Conservation (phyloP, 1,140 invertebrate species). For the Cyphomyrmex costatus region DNA sequence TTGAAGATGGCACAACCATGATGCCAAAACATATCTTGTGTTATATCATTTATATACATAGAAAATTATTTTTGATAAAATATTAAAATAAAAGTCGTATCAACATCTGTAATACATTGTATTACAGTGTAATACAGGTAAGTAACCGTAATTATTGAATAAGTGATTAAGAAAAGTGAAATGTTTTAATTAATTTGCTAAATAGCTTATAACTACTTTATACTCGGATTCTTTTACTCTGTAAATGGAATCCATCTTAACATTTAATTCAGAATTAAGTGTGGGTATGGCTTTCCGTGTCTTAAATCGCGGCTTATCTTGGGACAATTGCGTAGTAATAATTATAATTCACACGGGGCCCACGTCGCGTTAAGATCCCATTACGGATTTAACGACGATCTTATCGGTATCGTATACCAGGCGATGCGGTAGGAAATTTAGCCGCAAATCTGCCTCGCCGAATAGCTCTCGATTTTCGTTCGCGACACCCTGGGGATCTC, state of each 20-base stretch:
- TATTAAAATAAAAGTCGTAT: background rate
- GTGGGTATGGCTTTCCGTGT: background rate
- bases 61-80: background rate
- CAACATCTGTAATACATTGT: background rate
- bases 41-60: background rate
- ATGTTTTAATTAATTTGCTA: background rate
- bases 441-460: conserved; percentile 71
- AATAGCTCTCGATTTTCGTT: conserved; percentile 62
- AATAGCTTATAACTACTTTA: background rate
- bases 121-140: background rate
- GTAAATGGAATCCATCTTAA: conserved; percentile 6
- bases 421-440: conserved; percentile 72
- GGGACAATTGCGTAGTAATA: conserved; percentile 68
- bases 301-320: conserved; percentile 61
- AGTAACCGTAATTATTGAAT: background rate
- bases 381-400: conserved; percentile 76
- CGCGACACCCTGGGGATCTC: conserved; percentile 14
- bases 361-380: conserved; percentile 79
- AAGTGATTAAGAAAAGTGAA: background rate
- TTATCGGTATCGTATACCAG: conserved; percentile 73
- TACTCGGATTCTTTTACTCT: conserved; percentile 1
- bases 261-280: conserved; percentile 1
- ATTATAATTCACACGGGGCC: conserved; percentile 77
- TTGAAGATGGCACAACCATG: too few species aligned
- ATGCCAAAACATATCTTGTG: too few species aligned